These are phyloP conservation scores for Drosophila bipectinata DNA, from an alignment of 1,140 invertebrate species.

Conservation along the genomic window DNA sequence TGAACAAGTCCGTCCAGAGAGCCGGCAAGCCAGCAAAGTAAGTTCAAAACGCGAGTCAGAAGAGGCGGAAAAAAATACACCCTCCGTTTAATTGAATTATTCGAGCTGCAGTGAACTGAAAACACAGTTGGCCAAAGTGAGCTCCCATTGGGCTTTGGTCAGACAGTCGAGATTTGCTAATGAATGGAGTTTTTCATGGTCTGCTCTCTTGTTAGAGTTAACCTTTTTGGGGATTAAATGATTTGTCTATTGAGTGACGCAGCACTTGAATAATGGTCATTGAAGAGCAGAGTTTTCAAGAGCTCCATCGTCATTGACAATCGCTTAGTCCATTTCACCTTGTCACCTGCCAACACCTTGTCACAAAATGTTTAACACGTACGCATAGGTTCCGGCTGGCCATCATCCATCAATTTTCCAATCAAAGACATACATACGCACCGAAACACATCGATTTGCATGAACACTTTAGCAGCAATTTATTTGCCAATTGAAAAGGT, in stretches of 20 bases:
- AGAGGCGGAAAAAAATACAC: constrained; percentile 13
- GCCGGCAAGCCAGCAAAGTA: constrained; percentile 4
- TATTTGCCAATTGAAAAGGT: constrained; percentile 19
- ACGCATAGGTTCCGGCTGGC: background rate
- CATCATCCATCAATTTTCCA: constrained; percentile 27
- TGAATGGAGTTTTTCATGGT: constrained; percentile 24
- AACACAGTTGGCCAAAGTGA: constrained; percentile 11
- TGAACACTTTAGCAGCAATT: constrained; percentile 26
- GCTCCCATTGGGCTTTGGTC: background rate
- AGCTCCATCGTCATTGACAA: constrained; percentile 9
- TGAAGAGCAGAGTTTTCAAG: background rate
- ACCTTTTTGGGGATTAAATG: constrained; percentile 9
- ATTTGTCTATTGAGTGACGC: constrained; percentile 10
- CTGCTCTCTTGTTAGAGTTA: background rate
- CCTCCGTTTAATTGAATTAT: constrained; percentile 38
- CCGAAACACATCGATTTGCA: constrained; percentile 21
- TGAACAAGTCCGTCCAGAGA: constrained; percentile 58
- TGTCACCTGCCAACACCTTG: constrained; percentile 30
- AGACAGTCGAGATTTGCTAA: constrained; percentile 26
- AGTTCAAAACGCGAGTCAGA: constrained; percentile 32
- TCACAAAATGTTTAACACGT: constrained; percentile 22
- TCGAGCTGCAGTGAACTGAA: constrained; percentile 21
- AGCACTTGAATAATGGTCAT: constrained; percentile 11
- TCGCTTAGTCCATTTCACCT: constrained; percentile 28
- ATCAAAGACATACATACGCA: constrained; percentile 6